Conservation (phyloP, 2,888 invertebrate species). For the Agriopis leucophaearia region DNA sequence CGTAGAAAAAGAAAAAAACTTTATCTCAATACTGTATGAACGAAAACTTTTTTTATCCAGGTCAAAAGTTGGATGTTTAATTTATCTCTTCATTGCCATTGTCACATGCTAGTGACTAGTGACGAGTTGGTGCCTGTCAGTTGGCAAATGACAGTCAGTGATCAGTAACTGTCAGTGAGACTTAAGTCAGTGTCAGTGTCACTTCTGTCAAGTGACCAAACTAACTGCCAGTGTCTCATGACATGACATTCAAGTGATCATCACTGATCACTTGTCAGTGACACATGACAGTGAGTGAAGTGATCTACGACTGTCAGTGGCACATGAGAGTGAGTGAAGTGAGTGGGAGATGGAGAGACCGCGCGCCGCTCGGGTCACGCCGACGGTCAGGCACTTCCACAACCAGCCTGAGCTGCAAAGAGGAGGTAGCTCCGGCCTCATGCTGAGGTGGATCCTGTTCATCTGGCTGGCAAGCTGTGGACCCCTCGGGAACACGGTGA, state of each 20-base stretch:
- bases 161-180: not conserved
- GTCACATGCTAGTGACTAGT: no score
- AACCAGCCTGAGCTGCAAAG: slow-evolving; percentile 80
- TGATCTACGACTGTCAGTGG: slow-evolving; percentile 29
- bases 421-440: slow-evolving; percentile 68
- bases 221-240: not conserved
- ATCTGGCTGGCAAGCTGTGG: slow-evolving; percentile 80
- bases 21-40: slow-evolving; percentile 12
- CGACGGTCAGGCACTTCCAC: slow-evolving; percentile 80
- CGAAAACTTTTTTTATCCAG: not conserved
- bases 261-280: slow-evolving; percentile 9
- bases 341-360: slow-evolving; percentile 66
- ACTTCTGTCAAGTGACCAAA: not conserved
- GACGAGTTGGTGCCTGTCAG: no score
- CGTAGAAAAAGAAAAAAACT: no score
- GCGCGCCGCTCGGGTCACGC: slow-evolving; percentile 61
- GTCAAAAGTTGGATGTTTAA: not conserved
- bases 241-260: slow-evolving; percentile 6
- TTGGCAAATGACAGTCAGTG: no score
- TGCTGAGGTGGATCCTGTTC: slow-evolving; percentile 79
- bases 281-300: slow-evolving; percentile 3
- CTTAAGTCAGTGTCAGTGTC: not conserved
- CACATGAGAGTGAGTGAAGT: slow-evolving; percentile 58
- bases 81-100: not conserved
- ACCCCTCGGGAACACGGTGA: slow-evolving; percentile 78